Percentiles rank a stretch among this genome's conserved stretches.
Evolutionary conservation across 2,888 invertebrate species (phyloP).

Genomic region (Aricia artaxerxes): DNA sequence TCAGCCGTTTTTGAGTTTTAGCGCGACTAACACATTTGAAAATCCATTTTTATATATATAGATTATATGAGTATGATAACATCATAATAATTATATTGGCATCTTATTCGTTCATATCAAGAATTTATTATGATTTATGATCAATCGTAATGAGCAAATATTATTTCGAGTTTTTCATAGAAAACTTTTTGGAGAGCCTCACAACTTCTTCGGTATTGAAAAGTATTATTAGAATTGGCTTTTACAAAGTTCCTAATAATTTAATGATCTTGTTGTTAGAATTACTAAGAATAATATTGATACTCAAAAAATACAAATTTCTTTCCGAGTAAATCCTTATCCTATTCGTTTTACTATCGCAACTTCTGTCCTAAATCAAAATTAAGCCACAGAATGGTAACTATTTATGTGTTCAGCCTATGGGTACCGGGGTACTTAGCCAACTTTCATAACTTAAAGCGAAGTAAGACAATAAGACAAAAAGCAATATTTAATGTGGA

Average conservation of each 20-base stretch:
- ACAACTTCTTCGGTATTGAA: slow-evolving; percentile 7
- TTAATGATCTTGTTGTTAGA: not conserved
- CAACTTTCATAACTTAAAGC: not conserved
- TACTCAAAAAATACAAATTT: no score
- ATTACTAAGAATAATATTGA: not conserved
- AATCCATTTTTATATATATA: no score
- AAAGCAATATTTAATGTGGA: no score
- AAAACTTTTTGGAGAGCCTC: not conserved
- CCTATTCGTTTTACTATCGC: not conserved
- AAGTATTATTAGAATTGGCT: not conserved
- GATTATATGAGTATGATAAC: no score
- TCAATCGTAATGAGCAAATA: not conserved
- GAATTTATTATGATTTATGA: slow-evolving; percentile 1
- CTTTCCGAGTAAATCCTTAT: not conserved
- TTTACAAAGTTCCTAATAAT: not conserved
- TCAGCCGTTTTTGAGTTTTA: no score
- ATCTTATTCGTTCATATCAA: not conserved
- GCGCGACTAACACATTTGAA: no score
- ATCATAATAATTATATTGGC: not conserved
- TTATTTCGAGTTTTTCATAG: slow-evolving; percentile 4
- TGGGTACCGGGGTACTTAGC: not conserved
- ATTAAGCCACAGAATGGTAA: not conserved
- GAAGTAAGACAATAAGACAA: no score
- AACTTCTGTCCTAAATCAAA: not conserved
- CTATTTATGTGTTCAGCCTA: not conserved